These are phyloP conservation scores for Bembecia ichneumoniformis DNA, from an alignment of 2,888 invertebrate species.

Conservation along the genomic window DNA sequence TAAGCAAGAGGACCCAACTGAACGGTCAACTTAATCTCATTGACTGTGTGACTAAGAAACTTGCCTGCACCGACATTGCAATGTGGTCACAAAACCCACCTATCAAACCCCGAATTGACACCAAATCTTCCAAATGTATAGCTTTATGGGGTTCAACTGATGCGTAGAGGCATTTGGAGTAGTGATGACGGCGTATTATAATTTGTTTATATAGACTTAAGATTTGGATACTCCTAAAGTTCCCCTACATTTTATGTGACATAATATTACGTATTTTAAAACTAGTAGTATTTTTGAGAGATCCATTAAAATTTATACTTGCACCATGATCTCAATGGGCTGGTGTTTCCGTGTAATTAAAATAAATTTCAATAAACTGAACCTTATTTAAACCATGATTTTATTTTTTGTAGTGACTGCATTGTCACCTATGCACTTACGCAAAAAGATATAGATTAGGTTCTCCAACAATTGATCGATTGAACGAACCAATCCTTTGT, in stretches of 20 bases:
- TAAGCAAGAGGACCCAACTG: constrained; percentile 67
- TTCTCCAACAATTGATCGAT: no score
- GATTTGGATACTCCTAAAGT: constrained; percentile 65
- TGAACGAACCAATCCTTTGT: no score
- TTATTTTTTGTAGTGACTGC: no score
- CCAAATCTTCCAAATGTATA: constrained; percentile 67
- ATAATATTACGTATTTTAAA: no score
- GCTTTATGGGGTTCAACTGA: constrained; percentile 55
- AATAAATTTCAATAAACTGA: no score
- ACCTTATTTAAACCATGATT: no score
- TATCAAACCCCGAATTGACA: constrained; percentile 48
- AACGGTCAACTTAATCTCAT: constrained; percentile 45
- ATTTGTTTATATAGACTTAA: constrained; percentile 69
- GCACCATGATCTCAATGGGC: no score
- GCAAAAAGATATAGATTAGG: no score
- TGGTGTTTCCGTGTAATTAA: neutral
- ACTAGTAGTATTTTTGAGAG: neutral
- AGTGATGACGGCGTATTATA: constrained; percentile 58
- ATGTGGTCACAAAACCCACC: constrained; percentile 44
- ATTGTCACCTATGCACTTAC: no score
- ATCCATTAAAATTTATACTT: neutral
- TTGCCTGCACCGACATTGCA: constrained; percentile 21
- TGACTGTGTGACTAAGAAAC: constrained; percentile 13
- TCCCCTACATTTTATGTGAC: no score
- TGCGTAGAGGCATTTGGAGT: constrained; percentile 59